Evolutionary conservation across 2,797 vertebrate genomes (phyloP).

Genomic region (Pipistrellus kuhlii): DNA sequence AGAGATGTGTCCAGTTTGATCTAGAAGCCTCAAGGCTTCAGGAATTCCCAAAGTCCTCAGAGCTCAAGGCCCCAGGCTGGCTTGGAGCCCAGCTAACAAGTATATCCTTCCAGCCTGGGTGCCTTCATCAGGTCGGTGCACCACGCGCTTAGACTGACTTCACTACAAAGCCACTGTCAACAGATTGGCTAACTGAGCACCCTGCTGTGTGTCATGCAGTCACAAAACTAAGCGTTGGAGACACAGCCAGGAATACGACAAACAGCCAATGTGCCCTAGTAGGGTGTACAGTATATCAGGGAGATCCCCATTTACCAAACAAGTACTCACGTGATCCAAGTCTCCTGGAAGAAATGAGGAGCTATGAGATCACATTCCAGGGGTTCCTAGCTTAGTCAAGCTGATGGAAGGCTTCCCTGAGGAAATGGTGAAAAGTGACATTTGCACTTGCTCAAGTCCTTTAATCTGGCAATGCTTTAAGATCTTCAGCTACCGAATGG

Average conservation of each 20-base stretch:
- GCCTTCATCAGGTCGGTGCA: background rate
- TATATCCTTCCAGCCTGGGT: background rate
- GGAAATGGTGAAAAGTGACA: background rate
- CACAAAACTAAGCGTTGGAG: background rate
- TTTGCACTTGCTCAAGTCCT: background rate
- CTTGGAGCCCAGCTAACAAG: background rate
- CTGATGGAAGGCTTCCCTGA: background rate
- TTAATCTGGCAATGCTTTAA: background rate
- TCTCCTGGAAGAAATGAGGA: slow-evolving; percentile 23
- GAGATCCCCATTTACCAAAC: background rate
- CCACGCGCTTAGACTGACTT: background rate
- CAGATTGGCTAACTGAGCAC: background rate
- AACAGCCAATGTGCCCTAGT: background rate
- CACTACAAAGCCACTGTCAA: background rate
- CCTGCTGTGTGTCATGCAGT: background rate
- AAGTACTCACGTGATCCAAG: background rate
- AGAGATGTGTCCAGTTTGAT: background rate
- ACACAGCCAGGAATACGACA: background rate
- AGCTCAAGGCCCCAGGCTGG: background rate
- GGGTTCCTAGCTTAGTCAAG: background rate
- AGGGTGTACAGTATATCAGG: background rate
- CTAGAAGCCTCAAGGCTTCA: background rate
- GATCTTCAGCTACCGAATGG: background rate
- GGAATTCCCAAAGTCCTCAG: background rate
- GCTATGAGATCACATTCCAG: background rate